These are phyloP conservation scores for Leptopilina boulardi DNA, from an alignment of 1,140 invertebrate genomes.

Conservation along the genomic window DNA sequence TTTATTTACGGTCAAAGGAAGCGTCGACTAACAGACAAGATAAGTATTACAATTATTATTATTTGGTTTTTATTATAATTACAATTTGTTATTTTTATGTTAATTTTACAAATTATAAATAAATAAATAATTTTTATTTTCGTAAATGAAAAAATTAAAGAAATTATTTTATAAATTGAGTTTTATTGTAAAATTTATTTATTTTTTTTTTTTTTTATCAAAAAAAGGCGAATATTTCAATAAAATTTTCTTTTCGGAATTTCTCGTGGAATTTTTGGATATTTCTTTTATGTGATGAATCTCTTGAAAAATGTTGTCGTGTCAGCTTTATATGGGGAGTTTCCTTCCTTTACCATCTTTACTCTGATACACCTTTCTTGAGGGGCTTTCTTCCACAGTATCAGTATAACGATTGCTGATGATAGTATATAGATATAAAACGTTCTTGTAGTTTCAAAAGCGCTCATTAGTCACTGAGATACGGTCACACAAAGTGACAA, in stretches of 20 bases:
- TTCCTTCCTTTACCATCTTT: constrained; percentile 20
- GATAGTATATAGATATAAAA: constrained; percentile 13
- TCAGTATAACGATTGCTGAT: constrained; percentile 4
- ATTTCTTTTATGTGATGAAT: background rate
- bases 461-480: constrained; percentile 73
- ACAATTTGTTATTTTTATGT: background rate
- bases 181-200: too few species aligned
- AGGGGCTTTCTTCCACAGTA: constrained; percentile 18
- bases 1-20: background rate
- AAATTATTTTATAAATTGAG: too few species aligned
- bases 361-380: background rate
- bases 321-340: background rate
- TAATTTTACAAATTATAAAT: background rate
- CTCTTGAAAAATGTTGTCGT: background rate
- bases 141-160: too few species aligned
- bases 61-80: background rate
- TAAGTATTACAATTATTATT: background rate
- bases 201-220: too few species aligned
- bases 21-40: background rate
- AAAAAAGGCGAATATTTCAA: too few species aligned
- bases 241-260: too few species aligned
- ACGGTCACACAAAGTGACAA: constrained; percentile 70
- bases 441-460: constrained; percentile 65
- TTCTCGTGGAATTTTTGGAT: too few species aligned
- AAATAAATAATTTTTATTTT: too few species aligned